Percentiles rank a stretch among this genome's conserved stretches.
Evolutionary conservation across 2,113 vertebrate genomes (phyloP).

Genomic region (Camelus bactrianus): DNA sequence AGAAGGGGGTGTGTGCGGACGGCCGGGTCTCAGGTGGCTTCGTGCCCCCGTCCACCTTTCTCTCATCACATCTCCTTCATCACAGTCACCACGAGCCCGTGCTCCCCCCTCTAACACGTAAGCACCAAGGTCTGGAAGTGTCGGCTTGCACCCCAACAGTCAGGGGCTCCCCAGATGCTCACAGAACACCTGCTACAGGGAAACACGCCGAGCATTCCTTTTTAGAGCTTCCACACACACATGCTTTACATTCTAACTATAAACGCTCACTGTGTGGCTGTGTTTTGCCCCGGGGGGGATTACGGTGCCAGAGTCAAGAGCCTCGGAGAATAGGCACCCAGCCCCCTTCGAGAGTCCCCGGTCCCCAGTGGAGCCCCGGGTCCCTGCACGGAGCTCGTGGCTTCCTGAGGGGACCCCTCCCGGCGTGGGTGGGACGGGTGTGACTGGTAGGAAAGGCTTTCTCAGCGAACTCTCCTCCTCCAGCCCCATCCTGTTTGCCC

Average conservation of each 20-base stretch:
- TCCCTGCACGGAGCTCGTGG: not conserved
- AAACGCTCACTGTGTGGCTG: not conserved
- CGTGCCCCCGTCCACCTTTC: too few species aligned
- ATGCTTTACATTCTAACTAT: not conserved
- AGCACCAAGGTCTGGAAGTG: not conserved
- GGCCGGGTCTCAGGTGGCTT: not conserved
- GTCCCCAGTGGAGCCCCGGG: not conserved
- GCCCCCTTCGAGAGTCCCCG: not conserved
- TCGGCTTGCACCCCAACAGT: not conserved
- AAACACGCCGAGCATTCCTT: too few species aligned
- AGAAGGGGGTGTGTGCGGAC: not conserved
- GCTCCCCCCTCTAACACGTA: not conserved
- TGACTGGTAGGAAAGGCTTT: not conserved
- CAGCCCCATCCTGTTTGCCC: not conserved
- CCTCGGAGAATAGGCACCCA: accelerated
- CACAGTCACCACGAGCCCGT: not conserved
- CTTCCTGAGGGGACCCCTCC: not conserved
- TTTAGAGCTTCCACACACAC: not conserved
- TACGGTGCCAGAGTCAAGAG: not conserved
- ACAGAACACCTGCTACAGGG: not conserved
- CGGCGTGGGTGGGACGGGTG: not conserved
- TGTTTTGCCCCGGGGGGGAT: not conserved
- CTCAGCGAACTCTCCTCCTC: not conserved
- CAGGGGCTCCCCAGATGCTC: not conserved
- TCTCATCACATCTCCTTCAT: not conserved